Evolutionary conservation across 2,113 vertebrate species (phyloP), one percentile per base, ranked within the genome.

Genomic region (Pterocles orientalis): DNA sequence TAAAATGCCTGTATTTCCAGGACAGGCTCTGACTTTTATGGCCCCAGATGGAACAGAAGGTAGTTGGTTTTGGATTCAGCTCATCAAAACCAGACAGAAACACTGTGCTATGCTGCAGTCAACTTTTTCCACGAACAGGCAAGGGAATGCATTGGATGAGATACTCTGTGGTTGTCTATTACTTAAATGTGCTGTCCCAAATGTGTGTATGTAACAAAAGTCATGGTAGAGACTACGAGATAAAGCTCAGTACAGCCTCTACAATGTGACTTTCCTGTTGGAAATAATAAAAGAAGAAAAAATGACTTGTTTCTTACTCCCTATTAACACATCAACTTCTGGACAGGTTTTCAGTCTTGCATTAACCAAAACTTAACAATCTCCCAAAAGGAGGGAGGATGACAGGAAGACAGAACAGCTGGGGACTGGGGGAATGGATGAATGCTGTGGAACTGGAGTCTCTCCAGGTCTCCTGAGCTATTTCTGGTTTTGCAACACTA

Each of bases 401-500:
- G 78, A 93, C 78, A 90, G 71, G 85, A 95, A 96, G 76, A 86
- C 62, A 80, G 56, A 83, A 72, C 0, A 24, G 19, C 54, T 92
- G 64, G 85, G 36, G 76, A 25, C 60, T 45, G 11, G 17, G 33
- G 73, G 29, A 89, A 92, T 90, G 88, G 60, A 86, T 68, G 68
- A 64, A 48, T 70, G 33, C 26, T 64, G 19, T 88, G 56, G 76
- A 92, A 81, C 72, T 88, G 88, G 90, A 93, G 24, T 51, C 12
- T 82, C 29, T 88, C 90, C 95, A 90, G 80, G 53, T 81, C 80
- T 93, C 57, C 51, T 45, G 56, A 94, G 57, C 64, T 84, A 47
- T 96, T 94, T 95, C 88, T 95, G 65, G 47, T 86, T 92, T 93
- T 96, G 88, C 76, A 95, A 64, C 21, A 14, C 65, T 94, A 39